Base-by-base conservation (phyloP, 2,888 invertebrate genomes). In the Alloscopus bannaensis region DNA sequence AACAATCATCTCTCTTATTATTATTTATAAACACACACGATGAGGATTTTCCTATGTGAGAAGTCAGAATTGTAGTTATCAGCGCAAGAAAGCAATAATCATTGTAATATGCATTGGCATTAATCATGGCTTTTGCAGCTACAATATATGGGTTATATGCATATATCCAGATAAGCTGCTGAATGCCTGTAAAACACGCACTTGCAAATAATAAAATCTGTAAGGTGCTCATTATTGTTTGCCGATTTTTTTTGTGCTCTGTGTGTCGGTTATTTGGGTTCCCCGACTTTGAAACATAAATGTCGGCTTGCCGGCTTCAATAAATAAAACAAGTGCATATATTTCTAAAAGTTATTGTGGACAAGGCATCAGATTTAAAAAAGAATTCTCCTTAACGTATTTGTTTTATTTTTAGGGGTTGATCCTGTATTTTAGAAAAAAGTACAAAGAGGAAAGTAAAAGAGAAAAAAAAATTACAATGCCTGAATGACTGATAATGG, bases 41-140 rank as follows among this genome's bases (percentile, higher is more conserved):
- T 31, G 57, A 29, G 31, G 8, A 24, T 4, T n/a, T 52, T 52
- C 22, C 52, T 3, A 52, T 52, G 8, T 16, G 4, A 6, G 24
- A 16, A 18, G 36, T 31, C 16, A 24, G 24, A 45, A 20, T 20
- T 31, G 13, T 26, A 42, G 6, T 26, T 50, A 70, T 36, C 45
- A 22, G 8, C 60, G 8, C 50, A 64, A 18, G 20, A 72, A 59
- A 60, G 50, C 26, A 69, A 42, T 59, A 50, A 60, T 36, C 31
- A 60, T 22, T 11, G 13, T 24, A 59, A 65, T 47, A 69, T 66
- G n/a, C 28, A 68, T 70, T 22, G 18, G 47, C 47, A 60, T 36
- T 57, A 42, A 71, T 71, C 60, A 71, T 36, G 36, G 18, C 60
- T n/a, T n/a, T n/a, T n/a, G n/a, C n/a, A n/a, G n/a, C n/a, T n/a